Percentiles rank a stretch among this genome's conserved stretches.
phyloP scores from a whole-genome alignment of 2,797 vertebrate species.

The Anguilla marmorata region DNA sequence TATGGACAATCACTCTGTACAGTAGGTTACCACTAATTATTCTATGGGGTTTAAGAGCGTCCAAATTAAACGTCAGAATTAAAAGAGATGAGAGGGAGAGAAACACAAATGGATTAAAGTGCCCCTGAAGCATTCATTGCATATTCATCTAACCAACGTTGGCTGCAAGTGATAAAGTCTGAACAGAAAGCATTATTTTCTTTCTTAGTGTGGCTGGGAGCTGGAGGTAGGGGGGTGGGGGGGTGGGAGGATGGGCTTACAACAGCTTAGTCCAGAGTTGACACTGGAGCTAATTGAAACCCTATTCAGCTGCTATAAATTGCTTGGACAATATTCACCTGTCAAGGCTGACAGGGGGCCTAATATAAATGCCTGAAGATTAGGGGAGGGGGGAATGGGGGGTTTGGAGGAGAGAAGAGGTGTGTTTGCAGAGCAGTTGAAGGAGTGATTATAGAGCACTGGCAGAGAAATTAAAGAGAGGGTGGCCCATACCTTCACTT shows the following conservation, averaged over 20 bases:
- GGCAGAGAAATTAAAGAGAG: not conserved
- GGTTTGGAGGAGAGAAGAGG: slow-evolving; percentile 5
- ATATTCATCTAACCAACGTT: slow-evolving; percentile 29
- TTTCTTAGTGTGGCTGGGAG: not conserved
- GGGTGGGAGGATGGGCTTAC: slow-evolving; percentile 1
- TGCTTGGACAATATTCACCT: slow-evolving; percentile 33
- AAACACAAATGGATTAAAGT: slow-evolving; percentile 31
- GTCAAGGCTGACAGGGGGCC: slow-evolving; percentile 22
- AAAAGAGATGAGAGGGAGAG: slow-evolving; percentile 20
- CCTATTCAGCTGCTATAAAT: slow-evolving; percentile 29
- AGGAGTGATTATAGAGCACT: slow-evolving; percentile 16
- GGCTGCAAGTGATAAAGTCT: slow-evolving; percentile 31
- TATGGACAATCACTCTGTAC: not conserved
- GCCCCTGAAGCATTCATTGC: slow-evolving; percentile 31
- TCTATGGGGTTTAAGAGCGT: not conserved
- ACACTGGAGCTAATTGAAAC: slow-evolving; percentile 36
- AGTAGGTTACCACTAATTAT: not conserved
- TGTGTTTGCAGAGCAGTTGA: slow-evolving; percentile 11
- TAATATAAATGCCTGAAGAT: slow-evolving; percentile 22
- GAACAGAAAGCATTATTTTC: slow-evolving; percentile 29
- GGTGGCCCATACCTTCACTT: not conserved
- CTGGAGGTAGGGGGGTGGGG: not conserved
- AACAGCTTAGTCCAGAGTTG: slow-evolving; percentile 29
- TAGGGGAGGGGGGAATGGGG: not conserved
- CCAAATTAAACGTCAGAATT: slow-evolving; percentile 33